A percentile compares a stretch with the other conserved stretches of the same genome.
Conservation (phyloP, 2,888 invertebrate species). For the Drosophila leonis region DNA sequence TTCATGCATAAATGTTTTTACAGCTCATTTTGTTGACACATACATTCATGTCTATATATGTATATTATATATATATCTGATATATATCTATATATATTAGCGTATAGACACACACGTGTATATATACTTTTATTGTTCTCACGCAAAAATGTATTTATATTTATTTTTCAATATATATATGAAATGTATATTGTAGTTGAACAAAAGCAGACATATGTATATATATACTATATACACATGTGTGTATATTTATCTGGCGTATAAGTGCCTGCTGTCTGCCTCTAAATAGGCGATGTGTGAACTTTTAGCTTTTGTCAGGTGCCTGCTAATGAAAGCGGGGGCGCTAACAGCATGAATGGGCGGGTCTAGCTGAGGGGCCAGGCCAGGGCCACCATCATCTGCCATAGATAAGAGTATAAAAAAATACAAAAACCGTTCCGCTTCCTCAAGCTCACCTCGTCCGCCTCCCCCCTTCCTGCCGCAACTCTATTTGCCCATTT, state of each 20-base stretch:
- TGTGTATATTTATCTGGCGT: slow-evolving; percentile 40
- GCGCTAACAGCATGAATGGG: slow-evolving; percentile 20
- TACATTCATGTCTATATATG: slow-evolving; percentile 8
- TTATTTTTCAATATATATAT: slow-evolving; percentile 71
- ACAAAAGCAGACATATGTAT: slow-evolving; percentile 59
- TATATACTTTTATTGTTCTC: slow-evolving; percentile 71
- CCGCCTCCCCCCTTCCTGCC: neutral
- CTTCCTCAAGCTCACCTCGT: slow-evolving; percentile 6
- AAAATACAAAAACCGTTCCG: slow-evolving; percentile 46
- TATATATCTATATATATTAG: neutral
- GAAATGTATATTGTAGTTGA: slow-evolving; percentile 54
- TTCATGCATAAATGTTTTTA: slow-evolving; percentile 45
- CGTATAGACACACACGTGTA: slow-evolving; percentile 18
- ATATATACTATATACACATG: slow-evolving; percentile 13
- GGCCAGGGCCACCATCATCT: slow-evolving; percentile 39
- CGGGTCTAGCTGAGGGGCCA: slow-evolving; percentile 1
- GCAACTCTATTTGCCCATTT: slow-evolving; percentile 22
- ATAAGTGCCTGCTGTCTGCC: slow-evolving; percentile 69
- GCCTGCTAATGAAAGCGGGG: slow-evolving; percentile 68
- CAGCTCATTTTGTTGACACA: slow-evolving; percentile 52
- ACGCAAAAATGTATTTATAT: slow-evolving; percentile 71
- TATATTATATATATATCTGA: neutral
- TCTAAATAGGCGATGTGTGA: slow-evolving; percentile 69
- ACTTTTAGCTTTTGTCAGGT: slow-evolving; percentile 77
- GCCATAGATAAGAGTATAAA: slow-evolving; percentile 62